Evolutionary conservation across 2,797 vertebrate genomes (phyloP).

Genomic region (Myotis daubentonii): DNA sequence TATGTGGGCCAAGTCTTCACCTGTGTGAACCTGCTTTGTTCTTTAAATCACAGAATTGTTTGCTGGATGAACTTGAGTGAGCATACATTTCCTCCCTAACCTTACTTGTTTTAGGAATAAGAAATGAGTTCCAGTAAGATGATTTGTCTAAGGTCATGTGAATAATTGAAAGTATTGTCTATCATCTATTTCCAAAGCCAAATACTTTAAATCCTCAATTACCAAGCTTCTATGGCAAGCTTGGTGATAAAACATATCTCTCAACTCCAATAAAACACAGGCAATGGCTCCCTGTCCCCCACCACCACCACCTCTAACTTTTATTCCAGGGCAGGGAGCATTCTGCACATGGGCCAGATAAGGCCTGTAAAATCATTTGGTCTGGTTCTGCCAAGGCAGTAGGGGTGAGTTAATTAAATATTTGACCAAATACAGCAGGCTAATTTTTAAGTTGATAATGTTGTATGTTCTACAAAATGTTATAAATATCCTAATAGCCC

Average conservation of each 20-base stretch:
- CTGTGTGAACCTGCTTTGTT: neutral
- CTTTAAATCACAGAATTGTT: constrained; percentile 10
- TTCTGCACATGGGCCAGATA: too few species aligned
- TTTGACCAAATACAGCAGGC: too few species aligned
- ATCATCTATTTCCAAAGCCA: neutral
- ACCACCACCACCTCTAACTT: neutral
- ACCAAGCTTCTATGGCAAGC: neutral
- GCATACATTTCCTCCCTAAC: neutral
- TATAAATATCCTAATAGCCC: too few species aligned
- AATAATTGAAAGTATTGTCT: neutral
- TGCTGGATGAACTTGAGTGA: neutral
- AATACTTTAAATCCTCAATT: neutral
- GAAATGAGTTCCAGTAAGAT: constrained; percentile 11
- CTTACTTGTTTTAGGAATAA: neutral
- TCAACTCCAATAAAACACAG: neutral
- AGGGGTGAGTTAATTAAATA: too few species aligned
- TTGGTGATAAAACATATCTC: neutral
- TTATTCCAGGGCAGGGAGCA: neutral
- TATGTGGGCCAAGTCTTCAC: neutral
- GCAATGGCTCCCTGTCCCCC: neutral
- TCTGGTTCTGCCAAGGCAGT: too few species aligned
- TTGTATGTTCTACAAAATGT: too few species aligned
- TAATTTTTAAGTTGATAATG: too few species aligned
- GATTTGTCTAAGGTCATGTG: neutral
- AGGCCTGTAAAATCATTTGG: too few species aligned